Evolutionary conservation across 1,140 invertebrate genomes (phyloP), one percentile per base, ranked within the genome.

Genomic region (Zaprionus vittiger): DNA sequence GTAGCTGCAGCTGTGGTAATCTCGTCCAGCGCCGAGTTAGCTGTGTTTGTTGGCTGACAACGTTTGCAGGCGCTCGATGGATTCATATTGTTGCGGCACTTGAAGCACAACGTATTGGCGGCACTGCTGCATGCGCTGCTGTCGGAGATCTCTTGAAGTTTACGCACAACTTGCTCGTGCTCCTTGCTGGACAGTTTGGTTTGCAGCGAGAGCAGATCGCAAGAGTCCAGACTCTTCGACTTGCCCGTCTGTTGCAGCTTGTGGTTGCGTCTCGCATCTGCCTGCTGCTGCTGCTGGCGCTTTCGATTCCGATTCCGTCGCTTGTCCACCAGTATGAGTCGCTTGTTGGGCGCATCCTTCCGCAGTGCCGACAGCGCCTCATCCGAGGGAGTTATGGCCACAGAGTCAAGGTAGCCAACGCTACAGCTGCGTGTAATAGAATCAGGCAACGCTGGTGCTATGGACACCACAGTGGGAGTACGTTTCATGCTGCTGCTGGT

Each of bases 381-480:
- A 69, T 96, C 96, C 22, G 95, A 95, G 14, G 96, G 95, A 4
- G 96, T 94, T 71, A 96, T 94, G 79, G 97, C 96, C 0, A 97
- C 96, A 49, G 96, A 94, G 79, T 97, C 97, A 64, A 98, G 93
- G 81, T 97, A 97, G 1, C 97, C 97, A 2, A 97, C 96, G 89
- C 96, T 97, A 86, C 96, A 97, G 81, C 96, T 97, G 14, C 97
- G 93, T 2, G 96, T 96, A 91, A 97, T 97, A 0, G 96, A 95
- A 71, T 96, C 96, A 15, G 92, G 91, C 52, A 93, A 20, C 0
- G 95, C 94, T 0, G 95, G 95, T 22, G 95, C 95, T 37, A 96
- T 95, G 0, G 95, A 95, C 17, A 95, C 94, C 0, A 95, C 94
- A 0, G 95, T 95, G 0, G 95, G 94, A 0, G 95, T 95, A 28